Percentiles rank a stretch among this genome's conserved stretches.
Evolutionary conservation across 2,113 vertebrate species (phyloP).

Genomic region (Thamnophis sirtalis): DNA sequence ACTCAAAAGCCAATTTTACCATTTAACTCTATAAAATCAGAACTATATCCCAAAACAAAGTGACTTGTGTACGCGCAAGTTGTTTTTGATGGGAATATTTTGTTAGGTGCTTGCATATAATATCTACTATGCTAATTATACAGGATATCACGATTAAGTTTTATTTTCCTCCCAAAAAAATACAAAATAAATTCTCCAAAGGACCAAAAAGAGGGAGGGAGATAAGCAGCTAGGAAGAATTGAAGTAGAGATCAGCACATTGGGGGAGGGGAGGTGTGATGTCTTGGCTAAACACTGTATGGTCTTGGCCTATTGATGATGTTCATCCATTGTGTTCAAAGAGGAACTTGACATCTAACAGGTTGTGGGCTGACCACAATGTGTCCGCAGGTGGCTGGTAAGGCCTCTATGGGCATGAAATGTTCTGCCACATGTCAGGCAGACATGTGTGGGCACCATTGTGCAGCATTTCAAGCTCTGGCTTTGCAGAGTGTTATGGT

Average conservation of each 20-base stretch:
- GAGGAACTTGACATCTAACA: too few relatives aligned
- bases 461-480: too few relatives aligned
- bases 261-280: neutral
- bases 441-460: too few relatives aligned
- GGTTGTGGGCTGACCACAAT: too few relatives aligned
- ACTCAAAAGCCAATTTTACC: conserved; percentile 10
- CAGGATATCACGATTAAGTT: neutral
- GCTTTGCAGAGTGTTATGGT: too few relatives aligned
- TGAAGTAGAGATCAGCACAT: neutral
- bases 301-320: neutral
- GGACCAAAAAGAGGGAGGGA: neutral
- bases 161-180: neutral
- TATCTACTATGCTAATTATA: neutral
- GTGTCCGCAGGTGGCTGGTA: too few relatives aligned
- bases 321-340: too few relatives aligned
- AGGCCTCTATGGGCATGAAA: too few relatives aligned
- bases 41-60: neutral
- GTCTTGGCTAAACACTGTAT: neutral
- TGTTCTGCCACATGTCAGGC: too few relatives aligned
- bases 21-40: neutral
- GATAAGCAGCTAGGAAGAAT: neutral
- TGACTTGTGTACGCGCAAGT: neutral
- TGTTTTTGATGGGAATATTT: neutral
- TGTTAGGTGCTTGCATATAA: neutral
- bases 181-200: neutral